Evolutionary conservation across 2,888 invertebrate species (phyloP).

Genomic region (Tinea pellionella): DNA sequence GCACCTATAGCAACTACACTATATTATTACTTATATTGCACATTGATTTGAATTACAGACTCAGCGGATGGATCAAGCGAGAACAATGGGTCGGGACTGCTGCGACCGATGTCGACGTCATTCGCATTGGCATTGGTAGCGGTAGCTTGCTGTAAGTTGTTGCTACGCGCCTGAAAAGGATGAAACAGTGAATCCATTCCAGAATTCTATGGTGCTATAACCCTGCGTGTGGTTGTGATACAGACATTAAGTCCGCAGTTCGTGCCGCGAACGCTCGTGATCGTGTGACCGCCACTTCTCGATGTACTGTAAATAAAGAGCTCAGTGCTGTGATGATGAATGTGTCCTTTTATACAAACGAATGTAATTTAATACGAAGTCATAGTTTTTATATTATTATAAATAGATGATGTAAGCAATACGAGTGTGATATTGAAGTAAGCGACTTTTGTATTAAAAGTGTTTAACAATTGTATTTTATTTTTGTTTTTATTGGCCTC

Average conservation of each 20-base stretch:
- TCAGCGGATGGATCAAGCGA: slow-evolving; percentile 15
- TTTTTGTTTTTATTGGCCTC: not conserved
- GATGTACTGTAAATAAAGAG: slow-evolving; percentile 58
- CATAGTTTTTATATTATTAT: slow-evolving; percentile 70
- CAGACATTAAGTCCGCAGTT: not conserved
- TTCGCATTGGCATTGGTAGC: slow-evolving; percentile 21
- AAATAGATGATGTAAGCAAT: slow-evolving; percentile 66
- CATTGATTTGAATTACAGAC: slow-evolving; percentile 11
- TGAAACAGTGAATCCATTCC: not conserved
- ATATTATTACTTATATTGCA: not conserved
- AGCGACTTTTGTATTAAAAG: slow-evolving; percentile 60
- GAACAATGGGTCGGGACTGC: slow-evolving; percentile 18
- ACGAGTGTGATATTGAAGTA: slow-evolving; percentile 68
- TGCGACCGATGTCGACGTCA: slow-evolving; percentile 17
- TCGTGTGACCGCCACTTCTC: slow-evolving; percentile 41
- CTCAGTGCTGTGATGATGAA: slow-evolving; percentile 49
- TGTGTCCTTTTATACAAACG: slow-evolving; percentile 59
- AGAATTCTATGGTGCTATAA: not conserved
- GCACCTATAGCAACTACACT: not conserved
- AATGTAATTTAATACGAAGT: slow-evolving; percentile 63
- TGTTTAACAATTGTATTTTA: slow-evolving; percentile 6
- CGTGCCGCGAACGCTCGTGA: slow-evolving; percentile 22
- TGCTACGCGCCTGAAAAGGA: slow-evolving; percentile 49
- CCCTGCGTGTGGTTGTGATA: slow-evolving; percentile 5
- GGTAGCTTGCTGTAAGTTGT: slow-evolving; percentile 23